Evolutionary conservation across 2,113 vertebrate genomes (phyloP).

Genomic region (Forbesichthys agassizii): DNA sequence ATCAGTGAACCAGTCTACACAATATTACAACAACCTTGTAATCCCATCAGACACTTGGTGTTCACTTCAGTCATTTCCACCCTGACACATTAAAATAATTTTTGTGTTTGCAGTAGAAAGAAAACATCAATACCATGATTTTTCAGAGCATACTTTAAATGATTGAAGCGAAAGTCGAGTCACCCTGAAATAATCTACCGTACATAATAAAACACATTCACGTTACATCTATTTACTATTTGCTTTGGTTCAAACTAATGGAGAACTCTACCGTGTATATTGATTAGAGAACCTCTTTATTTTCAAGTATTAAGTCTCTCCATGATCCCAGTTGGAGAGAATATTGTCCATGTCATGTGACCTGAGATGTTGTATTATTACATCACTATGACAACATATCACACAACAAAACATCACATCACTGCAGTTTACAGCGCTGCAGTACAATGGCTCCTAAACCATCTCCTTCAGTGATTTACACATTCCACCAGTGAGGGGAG

Average conservation of each 20-base stretch:
- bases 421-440: background rate
- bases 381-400: background rate
- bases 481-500: too few relatives aligned
- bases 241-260: constrained; percentile 47
- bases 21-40: background rate
- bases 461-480: too few relatives aligned
- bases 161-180: background rate
- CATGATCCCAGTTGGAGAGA: constrained; percentile 25
- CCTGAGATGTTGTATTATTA: constrained; percentile 3
- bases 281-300: constrained; percentile 21
- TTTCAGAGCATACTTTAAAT: background rate
- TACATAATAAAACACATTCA: constrained; percentile 31
- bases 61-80: background rate
- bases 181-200: constrained; percentile 31
- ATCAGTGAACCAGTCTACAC: background rate
- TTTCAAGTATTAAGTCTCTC: constrained; percentile 57
- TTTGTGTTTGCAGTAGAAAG: background rate
- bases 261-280: constrained; percentile 32
- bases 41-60: too few relatives aligned
- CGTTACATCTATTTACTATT: constrained; percentile 34
- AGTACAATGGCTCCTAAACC: too few relatives aligned
- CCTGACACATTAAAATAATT: background rate
- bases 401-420: background rate
- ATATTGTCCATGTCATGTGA: constrained; percentile 7
- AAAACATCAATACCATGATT: background rate